A percentile compares a stretch with the other conserved stretches of the same genome.
Conservation (phyloP, 2,888 invertebrate genomes). For the Zaprionus obscuricornis region DNA sequence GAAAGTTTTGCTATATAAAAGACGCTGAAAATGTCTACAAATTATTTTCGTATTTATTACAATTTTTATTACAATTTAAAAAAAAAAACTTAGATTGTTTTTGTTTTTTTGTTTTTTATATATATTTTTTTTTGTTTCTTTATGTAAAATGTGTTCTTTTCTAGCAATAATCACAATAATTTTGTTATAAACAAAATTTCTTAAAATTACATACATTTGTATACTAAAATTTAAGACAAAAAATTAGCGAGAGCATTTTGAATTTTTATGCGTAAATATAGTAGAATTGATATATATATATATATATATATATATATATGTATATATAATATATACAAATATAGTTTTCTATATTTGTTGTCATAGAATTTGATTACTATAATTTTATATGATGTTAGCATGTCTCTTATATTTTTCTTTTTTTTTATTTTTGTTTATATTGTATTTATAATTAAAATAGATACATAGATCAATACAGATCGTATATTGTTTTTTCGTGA, state of each 20-base stretch:
- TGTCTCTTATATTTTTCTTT: constrained; percentile 15
- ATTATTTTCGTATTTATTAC: constrained; percentile 28
- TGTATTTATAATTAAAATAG: constrained; percentile 42
- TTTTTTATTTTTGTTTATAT: too few species aligned
- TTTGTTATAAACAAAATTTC: constrained; percentile 80
- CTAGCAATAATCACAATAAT: constrained; percentile 82
- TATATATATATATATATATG: background rate
- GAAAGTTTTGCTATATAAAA: background rate
- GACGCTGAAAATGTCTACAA: constrained; percentile 26
- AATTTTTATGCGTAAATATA: background rate
- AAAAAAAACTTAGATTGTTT: constrained; percentile 73
- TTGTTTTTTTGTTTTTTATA: constrained; percentile 51
- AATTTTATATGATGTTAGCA: constrained; percentile 23
- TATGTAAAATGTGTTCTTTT: constrained; percentile 77
- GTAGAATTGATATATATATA: background rate
- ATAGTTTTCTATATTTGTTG: constrained; percentile 11
- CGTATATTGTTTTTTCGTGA: too few species aligned
- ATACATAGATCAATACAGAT: constrained; percentile 58
- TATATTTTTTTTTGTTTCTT: constrained; percentile 38
- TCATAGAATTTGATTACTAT: constrained; percentile 23
- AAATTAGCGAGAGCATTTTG: constrained; percentile 69
- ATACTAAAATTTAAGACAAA: constrained; percentile 72
- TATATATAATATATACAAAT: background rate
- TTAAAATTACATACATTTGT: constrained; percentile 77
- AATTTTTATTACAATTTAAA: constrained; percentile 69